Base-by-base conservation (phyloP, 2,797 vertebrate species). In the Sebastes matsubarae region DNA sequence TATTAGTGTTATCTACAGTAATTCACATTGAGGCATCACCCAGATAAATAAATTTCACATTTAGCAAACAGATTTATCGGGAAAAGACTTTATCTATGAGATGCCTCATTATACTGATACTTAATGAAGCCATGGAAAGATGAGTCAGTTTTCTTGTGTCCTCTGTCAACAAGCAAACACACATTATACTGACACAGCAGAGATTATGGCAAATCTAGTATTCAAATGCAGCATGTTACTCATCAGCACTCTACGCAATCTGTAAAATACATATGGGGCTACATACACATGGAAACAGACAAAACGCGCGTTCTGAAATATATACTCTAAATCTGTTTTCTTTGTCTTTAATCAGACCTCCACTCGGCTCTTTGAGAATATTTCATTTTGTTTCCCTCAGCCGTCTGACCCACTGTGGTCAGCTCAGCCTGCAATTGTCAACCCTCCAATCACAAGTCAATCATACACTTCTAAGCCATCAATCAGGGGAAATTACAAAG, bases 401-500 rank as follows among this genome's bases (percentile, higher is more conserved):
- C 58, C 10, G 32, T 72, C 66, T 67, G 60, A 69, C 70, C 68
- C 16, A 50, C 59, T 77, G 32, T 42, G 71, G 75, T 87, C 69
- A 79, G 18, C 36, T 82, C 71, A 78, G 60, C 14, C 74, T 81
- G 74, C 78, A 88, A 83, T 83, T 77, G 63, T 81, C 78, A 83
- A 71, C 71, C 72, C 75, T 84, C 75, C 81, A 87, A 86, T 92
- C 84, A 86, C 63, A 57, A 80, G 71, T 75, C 72, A 87, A 87
- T 81, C 71, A 87, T 67, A 86, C 68, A 83, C 79, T 72, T 80
- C 55, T 34, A 73, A 79, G 61, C 66, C 73, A 78, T 88, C 68
- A 89, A 76, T 91, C 89, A 85, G 36, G 36, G 76, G 20, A 89
- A 91, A 91, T 89, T 77, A 75, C 77, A 84, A 5, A 69, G 72